Evolutionary conservation across 64 coral and sea anemone genomes (phyloP), one percentile per base, ranked within the genome.

Genomic region (Montipora efflorescens): DNA sequence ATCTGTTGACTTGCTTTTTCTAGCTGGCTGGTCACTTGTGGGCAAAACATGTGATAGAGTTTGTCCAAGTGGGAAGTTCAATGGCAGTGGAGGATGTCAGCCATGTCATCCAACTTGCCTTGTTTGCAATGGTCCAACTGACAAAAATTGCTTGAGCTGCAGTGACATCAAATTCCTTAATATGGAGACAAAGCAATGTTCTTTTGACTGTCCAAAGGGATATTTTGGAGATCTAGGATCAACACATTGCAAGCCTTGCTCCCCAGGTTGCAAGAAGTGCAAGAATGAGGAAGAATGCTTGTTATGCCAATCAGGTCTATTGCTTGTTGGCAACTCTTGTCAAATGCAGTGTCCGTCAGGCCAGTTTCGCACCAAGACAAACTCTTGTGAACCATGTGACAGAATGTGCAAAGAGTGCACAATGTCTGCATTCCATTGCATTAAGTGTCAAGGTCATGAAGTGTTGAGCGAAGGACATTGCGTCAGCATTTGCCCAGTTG

Each of bases 111-210:
- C 89, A 20, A 88, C 90, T 14, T 99, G 98, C 16, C 87, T 76
- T 8, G 52, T 77, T 8, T 99, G 98, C 75, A 94, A 67, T 21
- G 98, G 98, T 79, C 79, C 95, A 79, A 87, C 83, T 11, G 67
- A 76, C 19, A 79, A 87, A 89, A 85, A 95, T 75, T 99, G 98
- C 67, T 90, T 91, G 5, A 85, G 92, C 70, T 99, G 98, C 19
- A 91, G 91, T 62, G 98, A 95, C 18, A 95, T 99, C 0, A 99
- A 99, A 53, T 99, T 99, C 59, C 64, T 94, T 0, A 90, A 96
- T 16, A 76, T 16, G 19, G 62, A 76, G 91, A 73, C 50, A 84
- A 88, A 59, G 8, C 91, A 77, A 9, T 99, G 98, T 80, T 95
- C 90, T 2, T 96, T 90, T 48, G 90, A 96, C 49, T 99, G 98